Conservation (phyloP, 2,888 invertebrate species). For the Embidobia sp. region DNA sequence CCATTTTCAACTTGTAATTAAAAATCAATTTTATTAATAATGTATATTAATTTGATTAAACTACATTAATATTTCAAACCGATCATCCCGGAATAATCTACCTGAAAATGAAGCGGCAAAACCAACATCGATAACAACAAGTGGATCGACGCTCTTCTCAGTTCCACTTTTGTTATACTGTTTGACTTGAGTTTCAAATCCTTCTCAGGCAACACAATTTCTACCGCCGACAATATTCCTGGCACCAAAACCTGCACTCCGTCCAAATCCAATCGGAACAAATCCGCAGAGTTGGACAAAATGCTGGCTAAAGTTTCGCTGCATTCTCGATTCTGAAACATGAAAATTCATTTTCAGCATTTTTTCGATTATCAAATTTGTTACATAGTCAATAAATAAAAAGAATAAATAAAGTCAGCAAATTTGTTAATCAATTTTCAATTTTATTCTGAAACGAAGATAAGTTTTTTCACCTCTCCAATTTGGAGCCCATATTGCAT, state of each 20-base stretch:
- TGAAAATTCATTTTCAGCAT: too few species aligned
- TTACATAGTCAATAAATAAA: too few species aligned
- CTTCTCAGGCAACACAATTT: slow-evolving; percentile 93
- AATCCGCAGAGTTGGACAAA: slow-evolving; percentile 91
- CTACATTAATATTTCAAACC: too few species aligned
- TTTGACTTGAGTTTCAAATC: slow-evolving; percentile 89
- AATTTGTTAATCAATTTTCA: not conserved
- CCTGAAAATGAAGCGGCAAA: slow-evolving; percentile 95
- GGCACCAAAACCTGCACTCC: slow-evolving; percentile 96
- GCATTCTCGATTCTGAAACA: slow-evolving; percentile 83
- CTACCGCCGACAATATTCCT: slow-evolving; percentile 93
- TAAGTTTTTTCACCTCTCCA: slow-evolving; percentile 77
- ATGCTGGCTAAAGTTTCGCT: slow-evolving; percentile 93
- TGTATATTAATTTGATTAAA: too few species aligned
- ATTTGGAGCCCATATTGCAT: slow-evolving; percentile 92
- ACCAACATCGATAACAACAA: slow-evolving; percentile 94
- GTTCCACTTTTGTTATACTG: slow-evolving; percentile 87
- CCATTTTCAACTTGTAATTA: too few species aligned
- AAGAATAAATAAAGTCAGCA: too few species aligned
- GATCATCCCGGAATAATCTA: too few species aligned
- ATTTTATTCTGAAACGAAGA: not conserved
- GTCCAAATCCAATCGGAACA: slow-evolving; percentile 95
- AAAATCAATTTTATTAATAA: too few species aligned
- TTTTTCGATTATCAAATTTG: too few species aligned
- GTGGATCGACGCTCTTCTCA: slow-evolving; percentile 95